Conservation (phyloP, 2,797 vertebrate species). For the Paratrypauchen microcephalus region DNA sequence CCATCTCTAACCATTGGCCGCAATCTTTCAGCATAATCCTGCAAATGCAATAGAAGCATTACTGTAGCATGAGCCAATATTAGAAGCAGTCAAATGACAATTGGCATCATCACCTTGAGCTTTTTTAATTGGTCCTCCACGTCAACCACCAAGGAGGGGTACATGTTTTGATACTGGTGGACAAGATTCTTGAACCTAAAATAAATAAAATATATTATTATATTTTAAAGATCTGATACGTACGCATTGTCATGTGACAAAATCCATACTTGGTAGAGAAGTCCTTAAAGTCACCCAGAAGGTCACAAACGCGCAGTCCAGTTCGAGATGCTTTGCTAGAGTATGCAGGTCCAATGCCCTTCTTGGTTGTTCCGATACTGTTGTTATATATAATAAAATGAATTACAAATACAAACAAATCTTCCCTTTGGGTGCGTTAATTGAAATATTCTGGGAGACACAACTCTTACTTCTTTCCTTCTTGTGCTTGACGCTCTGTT, state of each 20-base stretch:
- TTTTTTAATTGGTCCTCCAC: constrained; percentile 89
- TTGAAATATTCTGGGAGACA: neutral
- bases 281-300: constrained; percentile 92
- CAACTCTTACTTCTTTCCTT: constrained; percentile 91
- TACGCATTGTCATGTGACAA: neutral
- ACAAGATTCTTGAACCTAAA: constrained; percentile 93
- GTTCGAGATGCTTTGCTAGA: constrained; percentile 95
- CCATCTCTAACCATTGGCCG: constrained; percentile 96
- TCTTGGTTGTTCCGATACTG: constrained; percentile 98
- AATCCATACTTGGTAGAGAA: constrained; percentile 86
- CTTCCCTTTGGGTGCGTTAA: too few relatives aligned
- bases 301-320: constrained; percentile 94
- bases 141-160: constrained; percentile 88
- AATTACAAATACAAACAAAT: neutral
- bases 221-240: neutral
- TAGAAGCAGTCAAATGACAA: neutral
- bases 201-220: constrained; percentile 15
- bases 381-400: constrained; percentile 6
- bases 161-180: constrained; percentile 94
- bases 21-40: constrained; percentile 93
- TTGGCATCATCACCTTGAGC: constrained; percentile 82
- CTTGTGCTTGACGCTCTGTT: constrained; percentile 92
- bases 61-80: neutral
- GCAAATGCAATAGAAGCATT: neutral
- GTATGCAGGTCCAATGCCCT: constrained; percentile 96